These are phyloP conservation scores for Theristus sp. DNA, from an alignment of 2,888 invertebrate species.

Conservation along the genomic window DNA sequence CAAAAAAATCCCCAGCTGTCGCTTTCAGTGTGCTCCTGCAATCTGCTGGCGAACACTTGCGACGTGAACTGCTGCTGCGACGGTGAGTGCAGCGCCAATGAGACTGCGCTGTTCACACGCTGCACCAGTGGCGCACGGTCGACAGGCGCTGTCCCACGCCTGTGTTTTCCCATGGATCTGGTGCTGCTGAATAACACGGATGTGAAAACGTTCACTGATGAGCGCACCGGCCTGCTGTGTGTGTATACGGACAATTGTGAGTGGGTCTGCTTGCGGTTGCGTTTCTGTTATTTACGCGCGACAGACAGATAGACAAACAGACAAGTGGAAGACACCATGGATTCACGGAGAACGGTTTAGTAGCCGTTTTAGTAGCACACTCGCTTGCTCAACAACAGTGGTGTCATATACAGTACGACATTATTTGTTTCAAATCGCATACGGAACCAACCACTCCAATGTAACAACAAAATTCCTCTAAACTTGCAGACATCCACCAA, in stretches of 20 bases:
- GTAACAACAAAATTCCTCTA: too few relatives aligned
- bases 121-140: neutral
- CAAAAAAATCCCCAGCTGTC: too few relatives aligned
- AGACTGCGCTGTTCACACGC: neutral
- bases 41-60: neutral
- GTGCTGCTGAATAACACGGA: slow-evolving; percentile 3
- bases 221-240: slow-evolving; percentile 21
- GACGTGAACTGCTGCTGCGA: slow-evolving; percentile 1
- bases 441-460: too few relatives aligned
- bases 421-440: too few relatives aligned
- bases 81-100: neutral
- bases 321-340: too few relatives aligned
- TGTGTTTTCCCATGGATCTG: neutral
- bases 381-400: too few relatives aligned
- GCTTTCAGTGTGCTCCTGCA: neutral
- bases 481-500: neutral
- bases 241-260: slow-evolving; percentile 29
- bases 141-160: neutral
- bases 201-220: neutral
- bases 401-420: too few relatives aligned
- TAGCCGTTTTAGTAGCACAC: too few relatives aligned
- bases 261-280: slow-evolving; percentile 12
- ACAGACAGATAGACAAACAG: too few relatives aligned
- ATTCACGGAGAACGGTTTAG: too few relatives aligned
- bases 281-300: too few relatives aligned